A percentile compares a stretch with the other conserved stretches of the same genome.
These are phyloP conservation scores for Dendrocincla fuliginosa DNA, from an alignment of 2,797 vertebrate species.

Conservation along the genomic window DNA sequence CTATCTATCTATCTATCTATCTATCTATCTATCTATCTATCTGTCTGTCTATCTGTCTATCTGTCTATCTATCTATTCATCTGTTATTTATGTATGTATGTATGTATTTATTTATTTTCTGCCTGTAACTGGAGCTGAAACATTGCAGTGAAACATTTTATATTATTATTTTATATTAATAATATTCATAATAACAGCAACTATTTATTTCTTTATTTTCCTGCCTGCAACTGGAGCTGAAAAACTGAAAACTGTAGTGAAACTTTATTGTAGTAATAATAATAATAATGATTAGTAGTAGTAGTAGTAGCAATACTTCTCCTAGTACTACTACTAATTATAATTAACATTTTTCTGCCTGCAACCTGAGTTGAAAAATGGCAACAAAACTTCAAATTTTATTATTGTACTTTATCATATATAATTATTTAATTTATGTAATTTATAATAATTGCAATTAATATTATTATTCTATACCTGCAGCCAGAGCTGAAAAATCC, in stretches of 20 bases:
- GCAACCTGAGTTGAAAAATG: neutral
- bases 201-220: too few relatives aligned
- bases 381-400: neutral
- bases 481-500: neutral
- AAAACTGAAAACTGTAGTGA: neutral
- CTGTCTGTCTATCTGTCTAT: neutral
- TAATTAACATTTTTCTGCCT: neutral
- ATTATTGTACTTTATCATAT: too few relatives aligned
- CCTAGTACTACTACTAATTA: too few relatives aligned
- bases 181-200: too few relatives aligned
- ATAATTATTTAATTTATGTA: too few relatives aligned
- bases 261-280: neutral
- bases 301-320: neutral
- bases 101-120: too few relatives aligned
- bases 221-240: neutral
- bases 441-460: too few relatives aligned
- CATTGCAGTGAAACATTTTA: too few relatives aligned
- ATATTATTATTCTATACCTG: neutral
- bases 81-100: too few relatives aligned
- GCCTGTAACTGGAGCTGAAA: too few relatives aligned
- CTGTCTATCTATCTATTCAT: neutral
- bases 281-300: too few relatives aligned
- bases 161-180: too few relatives aligned
- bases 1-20: neutral
- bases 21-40: neutral